Evolutionary conservation across 2,888 invertebrate genomes (phyloP), one percentile per base, ranked within the genome.

Genomic region (Aleiodes testaceus): DNA sequence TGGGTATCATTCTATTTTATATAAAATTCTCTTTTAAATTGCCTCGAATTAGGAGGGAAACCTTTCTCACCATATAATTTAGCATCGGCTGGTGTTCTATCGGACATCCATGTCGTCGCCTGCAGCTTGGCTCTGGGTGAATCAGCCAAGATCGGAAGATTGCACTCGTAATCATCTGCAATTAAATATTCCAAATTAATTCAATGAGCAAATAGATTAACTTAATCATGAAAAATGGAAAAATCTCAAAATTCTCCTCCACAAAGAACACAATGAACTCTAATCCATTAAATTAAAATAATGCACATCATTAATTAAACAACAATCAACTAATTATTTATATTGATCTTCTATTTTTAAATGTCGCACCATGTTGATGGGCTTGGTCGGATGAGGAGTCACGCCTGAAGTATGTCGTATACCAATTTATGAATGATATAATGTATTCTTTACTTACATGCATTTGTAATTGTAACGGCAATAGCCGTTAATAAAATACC

Each of bases 61-160:
- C 3, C 50, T 50, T 30, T 12, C 6, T 93, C 91, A 96, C 96
- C 95, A 90, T 95, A 92, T 81, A 97, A 89, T 83, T 91, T 91
- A 47, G 96, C 96, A 90, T 96, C 94, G 74, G 93, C 91, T 12
- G 97, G 93, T 73, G 95, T 95, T 84, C 96, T 90, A 79, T 95
- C 95, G 64, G 92, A 90, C 72, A 96, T 89, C 78, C 92, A 93
- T 14, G 96, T 95, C 49, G 96, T 96, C 30, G 96, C 96, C 74
- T 91, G 92, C 76, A 97, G 87, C 74, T 90, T 91, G 74, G 96
- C 92, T 80, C 88, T 90, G 20, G 93, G 92, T 84, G 59, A 59
- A 42, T 59, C 59, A 5, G 36, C 59, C 16, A 96, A 89, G 72
- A 97, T 89, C 6, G 96, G 94, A 80, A 92, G 91, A 86, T 94